phyloP scores from a whole-genome alignment of 2,888 invertebrate genomes.

The Lissonota sp. region DNA sequence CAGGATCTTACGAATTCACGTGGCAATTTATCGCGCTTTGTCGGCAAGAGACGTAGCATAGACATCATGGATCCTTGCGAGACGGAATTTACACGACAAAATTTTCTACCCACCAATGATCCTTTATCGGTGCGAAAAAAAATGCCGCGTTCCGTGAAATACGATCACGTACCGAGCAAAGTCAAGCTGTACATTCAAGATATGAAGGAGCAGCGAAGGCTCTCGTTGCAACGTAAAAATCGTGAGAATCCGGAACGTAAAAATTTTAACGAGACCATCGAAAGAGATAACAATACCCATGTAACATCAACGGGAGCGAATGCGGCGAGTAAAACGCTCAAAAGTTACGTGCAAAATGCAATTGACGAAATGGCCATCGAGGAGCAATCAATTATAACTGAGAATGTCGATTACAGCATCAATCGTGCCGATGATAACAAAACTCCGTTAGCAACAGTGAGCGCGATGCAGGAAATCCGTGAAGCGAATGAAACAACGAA shows the following conservation, averaged over 20 bases:
- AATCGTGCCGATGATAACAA: conserved; percentile 28
- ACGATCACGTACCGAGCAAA: conserved; percentile 77
- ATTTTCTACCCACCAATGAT: conserved; percentile 53
- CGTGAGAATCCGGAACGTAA: conserved; percentile 21
- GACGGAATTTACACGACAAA: neutral
- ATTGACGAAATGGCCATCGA: conserved; percentile 74
- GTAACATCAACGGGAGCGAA: conserved; percentile 56
- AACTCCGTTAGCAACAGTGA: conserved; percentile 12
- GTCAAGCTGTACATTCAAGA: conserved; percentile 78
- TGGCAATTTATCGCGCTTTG: conserved; percentile 58
- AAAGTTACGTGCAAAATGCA: conserved; percentile 74
- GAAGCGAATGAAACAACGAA: conserved; percentile 8
- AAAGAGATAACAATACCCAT: neutral
- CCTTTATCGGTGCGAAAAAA: conserved; percentile 56
- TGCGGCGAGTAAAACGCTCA: conserved; percentile 69
- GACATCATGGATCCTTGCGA: conserved; percentile 50
- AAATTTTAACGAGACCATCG: neutral
- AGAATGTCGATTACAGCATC: conserved; percentile 26
- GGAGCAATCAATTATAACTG: conserved; percentile 27
- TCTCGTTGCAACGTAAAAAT: conserved; percentile 60
- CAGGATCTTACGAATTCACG: conserved; percentile 75
- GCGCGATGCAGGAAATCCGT: conserved; percentile 8
- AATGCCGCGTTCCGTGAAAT: conserved; percentile 67
- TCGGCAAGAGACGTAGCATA: conserved; percentile 63
- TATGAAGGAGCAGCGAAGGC: conserved; percentile 68